phyloP scores from a whole-genome alignment of 2,113 vertebrate genomes.

The Coracopsis vasa region DNA sequence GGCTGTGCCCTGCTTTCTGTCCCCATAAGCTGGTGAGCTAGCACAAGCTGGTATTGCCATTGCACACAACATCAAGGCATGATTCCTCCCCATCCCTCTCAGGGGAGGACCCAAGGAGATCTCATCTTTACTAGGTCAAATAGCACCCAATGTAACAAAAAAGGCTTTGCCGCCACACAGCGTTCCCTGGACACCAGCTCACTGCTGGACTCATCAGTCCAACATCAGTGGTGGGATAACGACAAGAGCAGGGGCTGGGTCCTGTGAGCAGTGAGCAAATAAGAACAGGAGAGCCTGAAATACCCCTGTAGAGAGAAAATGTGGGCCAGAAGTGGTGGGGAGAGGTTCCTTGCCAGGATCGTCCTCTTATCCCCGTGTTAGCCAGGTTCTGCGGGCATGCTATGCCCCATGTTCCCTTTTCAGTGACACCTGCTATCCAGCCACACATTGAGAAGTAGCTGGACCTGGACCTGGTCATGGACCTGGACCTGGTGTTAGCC shows the following conservation, averaged over 20 bases:
- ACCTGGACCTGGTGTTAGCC: neutral
- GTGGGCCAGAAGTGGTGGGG: neutral
- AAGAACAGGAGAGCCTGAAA: neutral
- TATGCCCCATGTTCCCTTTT: neutral
- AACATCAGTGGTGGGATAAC: neutral
- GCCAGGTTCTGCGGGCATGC: neutral
- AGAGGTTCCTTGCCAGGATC: neutral
- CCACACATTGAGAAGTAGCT: neutral
- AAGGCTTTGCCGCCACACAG: neutral
- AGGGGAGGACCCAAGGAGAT: neutral
- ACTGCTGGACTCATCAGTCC: neutral
- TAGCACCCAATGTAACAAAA: neutral
- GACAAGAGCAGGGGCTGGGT: neutral
- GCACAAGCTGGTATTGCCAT: neutral
- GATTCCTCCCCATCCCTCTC: neutral
- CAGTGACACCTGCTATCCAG: neutral
- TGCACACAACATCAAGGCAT: neutral
- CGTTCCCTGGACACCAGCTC: neutral
- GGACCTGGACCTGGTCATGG: neutral
- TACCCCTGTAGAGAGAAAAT: neutral
- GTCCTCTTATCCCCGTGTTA: neutral
- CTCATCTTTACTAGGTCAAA: neutral
- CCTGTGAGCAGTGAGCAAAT: neutral
- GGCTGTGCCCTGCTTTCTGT: rapidly evolving
- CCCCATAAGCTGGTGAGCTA: neutral